A percentile compares a stretch with the other conserved stretches of the same genome.
phyloP scores from a whole-genome alignment of 1,140 invertebrate genomes.

The Linepithema humile region DNA sequence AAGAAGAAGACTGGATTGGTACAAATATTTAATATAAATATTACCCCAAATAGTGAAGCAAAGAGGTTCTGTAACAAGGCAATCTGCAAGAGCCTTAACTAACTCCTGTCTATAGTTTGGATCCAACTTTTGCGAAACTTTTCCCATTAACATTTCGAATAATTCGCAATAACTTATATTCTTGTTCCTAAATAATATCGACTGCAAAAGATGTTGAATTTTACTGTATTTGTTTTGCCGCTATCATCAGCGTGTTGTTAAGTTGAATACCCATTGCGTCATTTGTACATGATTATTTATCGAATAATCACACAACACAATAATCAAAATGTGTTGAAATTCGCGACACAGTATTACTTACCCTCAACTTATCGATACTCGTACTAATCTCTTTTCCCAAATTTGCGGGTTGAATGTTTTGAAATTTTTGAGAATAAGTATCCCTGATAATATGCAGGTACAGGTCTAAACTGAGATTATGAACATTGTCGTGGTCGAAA shows the following conservation, averaged over 20 bases:
- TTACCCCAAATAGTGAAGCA: conserved; percentile 85
- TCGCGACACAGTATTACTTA: conserved; percentile 67
- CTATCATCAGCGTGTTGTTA: background rate
- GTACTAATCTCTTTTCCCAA: conserved; percentile 73
- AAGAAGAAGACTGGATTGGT: conserved; percentile 82
- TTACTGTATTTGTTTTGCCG: background rate
- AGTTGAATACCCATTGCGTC: background rate
- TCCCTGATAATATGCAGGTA: conserved; percentile 82
- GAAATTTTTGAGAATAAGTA: conserved; percentile 77
- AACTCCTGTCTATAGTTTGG: conserved; percentile 80
- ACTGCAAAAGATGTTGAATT: conserved; percentile 74
- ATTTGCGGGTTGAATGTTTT: conserved; percentile 71
- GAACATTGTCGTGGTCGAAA: conserved; percentile 64
- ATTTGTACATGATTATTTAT: no score
- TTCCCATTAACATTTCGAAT: conserved; percentile 83
- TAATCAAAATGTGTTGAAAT: background rate
- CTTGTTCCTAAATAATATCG: conserved; percentile 79
- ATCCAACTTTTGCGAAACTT: conserved; percentile 78
- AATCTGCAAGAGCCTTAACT: conserved; percentile 80
- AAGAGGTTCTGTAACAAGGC: conserved; percentile 83
- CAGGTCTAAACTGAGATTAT: conserved; percentile 80
- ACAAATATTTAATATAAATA: conserved; percentile 84
- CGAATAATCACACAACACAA: background rate
- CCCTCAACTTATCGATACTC: conserved; percentile 81
- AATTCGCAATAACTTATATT: conserved; percentile 77